Base-by-base conservation (phyloP, 2,113 vertebrate species). In the Gymnocephalus cernua region DNA sequence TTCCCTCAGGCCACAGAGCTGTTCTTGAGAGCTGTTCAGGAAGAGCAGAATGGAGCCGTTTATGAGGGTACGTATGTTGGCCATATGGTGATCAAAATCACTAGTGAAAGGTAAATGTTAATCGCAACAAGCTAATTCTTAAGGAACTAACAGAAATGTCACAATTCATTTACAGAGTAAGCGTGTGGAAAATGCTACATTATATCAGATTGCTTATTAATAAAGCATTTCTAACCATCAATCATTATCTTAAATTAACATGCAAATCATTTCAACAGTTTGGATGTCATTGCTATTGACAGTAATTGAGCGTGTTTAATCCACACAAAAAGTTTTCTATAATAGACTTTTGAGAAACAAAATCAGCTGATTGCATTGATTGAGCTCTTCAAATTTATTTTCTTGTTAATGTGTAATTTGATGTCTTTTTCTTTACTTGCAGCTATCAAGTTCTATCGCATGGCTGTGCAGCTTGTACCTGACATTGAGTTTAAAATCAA, bases 391-490 rank as follows among this genome's bases (percentile, higher is more conserved):
- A 12, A 0, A 32, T 51, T 25, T 2, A 23, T 82, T 38, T 44
- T 53, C 10, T 56, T 41, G 1, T 23, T 5, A 21, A 47, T 11
- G 29, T 21, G 41, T 69, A 58, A 53, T 66, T 70, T 67, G 19
- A 56, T 18, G 12, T 67, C 70, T 88, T 69, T 68, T 69, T 68
- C 74, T 89, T 74, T 65, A 15, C 44, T 96, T 96, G 76, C 95
- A 99, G 98, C 98, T 88, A 99, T 99, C 96, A 99, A 99, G 92
- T 99, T 98, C 94, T 99, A 99, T 85, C 98, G 98, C 86, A 95
- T 97, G 92, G 97, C 98, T 79, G 99, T 99, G 98, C 98, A 99
- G 85, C 96, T 99, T 66, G 98, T 99, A 73, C 98, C 98, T 84
- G 98, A 99, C 93, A 99, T 99, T 79, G 98, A 99, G 89, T 99